Percentiles rank a stretch among this genome's conserved stretches.
Conservation (phyloP, 2,888 invertebrate genomes). For the Parasteatoda lunata region DNA sequence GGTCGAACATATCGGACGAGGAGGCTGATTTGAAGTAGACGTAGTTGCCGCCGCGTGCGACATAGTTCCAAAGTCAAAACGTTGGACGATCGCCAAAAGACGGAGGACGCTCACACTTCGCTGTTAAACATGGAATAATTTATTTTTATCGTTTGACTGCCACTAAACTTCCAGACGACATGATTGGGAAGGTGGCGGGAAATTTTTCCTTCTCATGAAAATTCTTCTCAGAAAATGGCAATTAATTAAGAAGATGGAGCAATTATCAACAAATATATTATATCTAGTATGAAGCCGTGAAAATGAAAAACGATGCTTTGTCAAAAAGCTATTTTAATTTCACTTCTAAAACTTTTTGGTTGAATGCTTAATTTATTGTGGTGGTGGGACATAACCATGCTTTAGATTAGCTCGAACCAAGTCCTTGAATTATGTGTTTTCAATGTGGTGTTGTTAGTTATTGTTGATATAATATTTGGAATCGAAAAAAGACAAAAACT, state of each 20-base stretch:
- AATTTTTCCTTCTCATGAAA: neutral
- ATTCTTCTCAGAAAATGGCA: neutral
- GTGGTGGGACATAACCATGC: too few species aligned
- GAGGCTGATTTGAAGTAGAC: slow-evolving; percentile 1
- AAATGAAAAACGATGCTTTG: too few species aligned
- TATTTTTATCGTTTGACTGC: slow-evolving; percentile 2
- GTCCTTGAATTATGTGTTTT: too few species aligned
- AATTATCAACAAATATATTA: too few species aligned
- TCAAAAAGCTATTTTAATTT: too few species aligned
- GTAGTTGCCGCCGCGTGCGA: slow-evolving; percentile 1
- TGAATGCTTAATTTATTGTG: too few species aligned
- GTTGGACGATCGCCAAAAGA: neutral
- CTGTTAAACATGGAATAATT: slow-evolving; percentile 1
- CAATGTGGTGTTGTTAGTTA: too few species aligned
- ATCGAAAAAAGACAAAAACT: too few species aligned
- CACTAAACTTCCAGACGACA: neutral
- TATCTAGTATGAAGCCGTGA: too few species aligned
- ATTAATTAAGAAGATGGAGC: neutral
- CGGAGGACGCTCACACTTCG: neutral
- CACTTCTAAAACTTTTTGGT: too few species aligned
- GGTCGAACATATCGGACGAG: slow-evolving; percentile 3
- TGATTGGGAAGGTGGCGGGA: neutral
- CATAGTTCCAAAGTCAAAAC: neutral
- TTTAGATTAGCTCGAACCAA: too few species aligned
- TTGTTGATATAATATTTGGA: too few species aligned